phyloP scores from a whole-genome alignment of 2,113 vertebrate genomes.

The Porphyrio hochstetteri region DNA sequence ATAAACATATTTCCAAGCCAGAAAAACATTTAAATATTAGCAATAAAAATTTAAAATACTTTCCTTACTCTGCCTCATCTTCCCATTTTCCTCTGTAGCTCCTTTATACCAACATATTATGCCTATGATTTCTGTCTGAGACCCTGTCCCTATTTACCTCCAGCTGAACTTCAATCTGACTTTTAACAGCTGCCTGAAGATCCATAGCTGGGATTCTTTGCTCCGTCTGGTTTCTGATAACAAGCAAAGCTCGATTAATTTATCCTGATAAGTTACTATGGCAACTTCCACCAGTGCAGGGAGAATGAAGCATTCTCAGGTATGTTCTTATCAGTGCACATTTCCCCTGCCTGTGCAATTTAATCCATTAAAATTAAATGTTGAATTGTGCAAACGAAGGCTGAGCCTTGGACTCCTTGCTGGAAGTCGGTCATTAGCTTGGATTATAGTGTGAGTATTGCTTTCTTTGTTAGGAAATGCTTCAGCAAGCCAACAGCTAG shows the following conservation, averaged over 20 bases:
- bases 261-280: slow-evolving; percentile 43
- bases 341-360: neutral
- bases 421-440: neutral
- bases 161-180: neutral
- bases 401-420: neutral
- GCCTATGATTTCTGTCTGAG: neutral
- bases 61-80: neutral
- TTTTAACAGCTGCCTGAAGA: slow-evolving; percentile 7
- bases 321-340: neutral
- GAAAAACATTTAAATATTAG: slow-evolving; percentile 22
- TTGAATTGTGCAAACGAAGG: neutral
- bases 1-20: slow-evolving; percentile 18
- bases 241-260: slow-evolving; percentile 30
- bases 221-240: slow-evolving; percentile 6
- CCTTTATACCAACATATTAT: neutral
- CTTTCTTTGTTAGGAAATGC: neutral
- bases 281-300: neutral
- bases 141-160: neutral
- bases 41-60: slow-evolving; percentile 5
- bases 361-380: slow-evolving; percentile 26
- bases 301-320: neutral
- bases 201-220: neutral
- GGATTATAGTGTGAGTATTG: neutral
- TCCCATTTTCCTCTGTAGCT: neutral
- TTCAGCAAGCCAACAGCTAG: neutral